Percentiles rank a stretch among this genome's conserved stretches.
phyloP scores from a whole-genome alignment of 2,797 vertebrate species.

The Astyanax mexicanus region DNA sequence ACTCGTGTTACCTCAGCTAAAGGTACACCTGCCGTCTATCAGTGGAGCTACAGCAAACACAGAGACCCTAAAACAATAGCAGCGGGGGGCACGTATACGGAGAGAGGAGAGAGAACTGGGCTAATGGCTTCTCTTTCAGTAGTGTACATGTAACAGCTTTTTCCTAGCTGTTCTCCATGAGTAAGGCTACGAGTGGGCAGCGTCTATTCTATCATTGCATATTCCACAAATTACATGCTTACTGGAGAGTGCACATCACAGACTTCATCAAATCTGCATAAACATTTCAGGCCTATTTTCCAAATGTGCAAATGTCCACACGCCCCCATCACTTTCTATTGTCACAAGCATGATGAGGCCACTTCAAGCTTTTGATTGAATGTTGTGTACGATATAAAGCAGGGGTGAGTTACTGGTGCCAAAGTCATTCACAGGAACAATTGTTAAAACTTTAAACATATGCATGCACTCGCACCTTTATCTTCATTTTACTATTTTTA shows the following conservation, averaged over 20 bases:
- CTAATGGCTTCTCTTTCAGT: slow-evolving; percentile 37
- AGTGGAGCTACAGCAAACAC: slow-evolving; percentile 25
- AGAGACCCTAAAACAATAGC: neutral
- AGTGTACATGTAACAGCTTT: slow-evolving; percentile 27
- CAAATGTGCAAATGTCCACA: neutral
- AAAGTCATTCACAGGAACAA: neutral
- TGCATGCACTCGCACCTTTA: neutral
- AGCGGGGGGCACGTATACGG: neutral
- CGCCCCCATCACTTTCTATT: neutral
- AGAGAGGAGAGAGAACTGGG: slow-evolving; percentile 19
- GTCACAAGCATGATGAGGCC: neutral
- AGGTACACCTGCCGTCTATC: slow-evolving; percentile 24
- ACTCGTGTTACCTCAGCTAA: neutral
- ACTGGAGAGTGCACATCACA: slow-evolving; percentile 22
- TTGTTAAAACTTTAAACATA: neutral
- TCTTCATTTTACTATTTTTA: too few species aligned
- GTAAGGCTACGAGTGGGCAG: slow-evolving; percentile 17
- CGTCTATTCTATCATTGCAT: slow-evolving; percentile 24
- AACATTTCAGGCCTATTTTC: slow-evolving; percentile 40
- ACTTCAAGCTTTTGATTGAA: neutral
- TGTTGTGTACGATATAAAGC: neutral
- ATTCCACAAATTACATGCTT: slow-evolving; percentile 25
- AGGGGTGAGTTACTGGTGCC: neutral
- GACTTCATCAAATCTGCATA: slow-evolving; percentile 45
- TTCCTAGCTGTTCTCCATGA: slow-evolving; percentile 13